phyloP scores from a whole-genome alignment of 2,113 vertebrate species.

The Coptodon rendalli region DNA sequence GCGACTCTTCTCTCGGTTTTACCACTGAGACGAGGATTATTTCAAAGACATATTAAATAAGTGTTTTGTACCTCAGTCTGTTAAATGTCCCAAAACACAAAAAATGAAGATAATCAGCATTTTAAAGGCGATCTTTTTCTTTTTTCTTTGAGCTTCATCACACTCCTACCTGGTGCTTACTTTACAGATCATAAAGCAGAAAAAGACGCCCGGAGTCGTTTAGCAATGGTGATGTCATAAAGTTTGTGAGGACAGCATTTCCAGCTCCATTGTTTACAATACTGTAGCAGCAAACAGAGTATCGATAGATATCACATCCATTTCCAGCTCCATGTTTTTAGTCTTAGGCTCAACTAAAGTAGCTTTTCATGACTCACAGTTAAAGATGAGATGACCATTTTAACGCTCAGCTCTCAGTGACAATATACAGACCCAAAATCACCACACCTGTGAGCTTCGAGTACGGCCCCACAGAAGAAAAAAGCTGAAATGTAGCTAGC shows the following conservation, averaged over 20 bases:
- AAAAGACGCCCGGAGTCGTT: background rate
- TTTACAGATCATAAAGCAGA: background rate
- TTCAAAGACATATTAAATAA: background rate
- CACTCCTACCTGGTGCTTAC: background rate
- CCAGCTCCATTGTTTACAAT: background rate
- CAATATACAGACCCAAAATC: background rate
- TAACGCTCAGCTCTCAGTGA: background rate
- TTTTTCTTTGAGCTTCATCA: background rate
- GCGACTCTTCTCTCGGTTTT: background rate
- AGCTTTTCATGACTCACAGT: rapidly evolving
- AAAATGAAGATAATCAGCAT: background rate
- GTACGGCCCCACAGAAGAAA: background rate
- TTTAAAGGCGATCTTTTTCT: background rate
- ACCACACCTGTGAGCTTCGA: background rate
- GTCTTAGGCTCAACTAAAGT: background rate
- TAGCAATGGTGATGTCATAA: background rate
- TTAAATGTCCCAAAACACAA: background rate
- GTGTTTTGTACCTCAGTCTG: background rate
- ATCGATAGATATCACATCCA: background rate
- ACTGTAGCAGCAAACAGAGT: background rate
- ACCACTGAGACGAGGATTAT: background rate
- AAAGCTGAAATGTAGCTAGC: background rate
- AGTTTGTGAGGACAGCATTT: background rate
- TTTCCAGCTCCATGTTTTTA: background rate
- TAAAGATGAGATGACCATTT: background rate